Percentiles rank a stretch among this genome's conserved stretches.
Conservation (phyloP, 2,797 vertebrate species). For the Todus mexicanus region DNA sequence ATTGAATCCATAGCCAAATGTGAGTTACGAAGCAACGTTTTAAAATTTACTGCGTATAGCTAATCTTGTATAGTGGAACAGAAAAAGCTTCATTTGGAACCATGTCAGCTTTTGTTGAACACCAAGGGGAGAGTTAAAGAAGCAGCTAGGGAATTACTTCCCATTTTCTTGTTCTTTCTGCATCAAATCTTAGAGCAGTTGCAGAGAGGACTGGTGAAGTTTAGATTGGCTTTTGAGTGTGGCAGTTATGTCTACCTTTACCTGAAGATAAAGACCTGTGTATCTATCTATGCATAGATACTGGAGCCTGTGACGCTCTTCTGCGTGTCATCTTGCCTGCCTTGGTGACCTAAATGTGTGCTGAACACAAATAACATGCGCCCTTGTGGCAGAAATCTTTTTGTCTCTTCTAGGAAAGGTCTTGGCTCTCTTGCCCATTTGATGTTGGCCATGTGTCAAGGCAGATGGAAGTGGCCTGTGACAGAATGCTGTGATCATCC, state of each 20-base stretch:
- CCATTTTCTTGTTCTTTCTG: neutral
- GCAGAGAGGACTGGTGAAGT: neutral
- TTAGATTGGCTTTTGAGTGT: neutral
- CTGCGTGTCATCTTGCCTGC: neutral
- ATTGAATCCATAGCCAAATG: neutral
- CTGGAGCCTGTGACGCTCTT: neutral
- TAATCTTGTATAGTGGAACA: neutral
- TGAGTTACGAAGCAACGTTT: neutral
- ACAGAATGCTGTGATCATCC: neutral
- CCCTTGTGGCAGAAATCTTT: neutral
- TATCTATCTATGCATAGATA: no score
- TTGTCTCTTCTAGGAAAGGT: neutral
- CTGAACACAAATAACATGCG: neutral
- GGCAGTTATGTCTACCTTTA: neutral
- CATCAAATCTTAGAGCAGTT: neutral
- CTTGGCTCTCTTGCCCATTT: neutral
- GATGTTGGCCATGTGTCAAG: neutral
- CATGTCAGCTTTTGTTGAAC: neutral
- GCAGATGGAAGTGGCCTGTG: constrained; percentile 7
- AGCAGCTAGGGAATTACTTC: neutral
- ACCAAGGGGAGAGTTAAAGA: neutral
- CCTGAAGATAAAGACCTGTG: no score
- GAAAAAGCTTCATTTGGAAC: neutral
- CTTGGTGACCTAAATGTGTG: neutral
- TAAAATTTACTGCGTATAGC: neutral